Evolutionary conservation across 2,888 invertebrate genomes (phyloP), one percentile per base, ranked within the genome.

Genomic region (Drosophila suboccidentalis): DNA sequence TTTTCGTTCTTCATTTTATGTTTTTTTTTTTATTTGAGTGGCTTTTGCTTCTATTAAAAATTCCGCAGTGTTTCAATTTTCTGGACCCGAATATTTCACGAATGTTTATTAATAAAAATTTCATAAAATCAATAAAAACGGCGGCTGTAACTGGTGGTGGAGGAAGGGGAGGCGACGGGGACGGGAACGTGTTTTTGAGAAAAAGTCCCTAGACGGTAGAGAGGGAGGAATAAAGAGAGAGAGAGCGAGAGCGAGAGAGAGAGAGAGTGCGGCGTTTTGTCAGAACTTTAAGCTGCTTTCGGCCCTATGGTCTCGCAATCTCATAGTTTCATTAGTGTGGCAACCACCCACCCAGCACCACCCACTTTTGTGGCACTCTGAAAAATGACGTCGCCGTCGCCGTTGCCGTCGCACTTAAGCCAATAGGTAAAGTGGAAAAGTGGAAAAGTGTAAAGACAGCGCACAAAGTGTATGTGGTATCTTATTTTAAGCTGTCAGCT

Each of bases 91-190:
- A 82, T 85, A 82, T 90, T 75, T 80, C 71, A 77, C 81, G 87
- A 90, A 90, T 90, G 80, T 90, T 83, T 83, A 88, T 90, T 90
- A 90, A 89, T 85, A 90, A 83, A 86, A 88, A 83, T 76, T 75
- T 80, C 74, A 82, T 75, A 75, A 85, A 87, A 85, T 88, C 87
- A 70, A 78, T 86, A 81, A 68, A 80, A 63, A 44, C 71, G 65
- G 73, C 58, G 44, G 66, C 55, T 54, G 44, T 22, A 47, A 54
- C 46, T 17, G 19, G 26, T 8, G 32, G 0, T 4, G 3, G 10
- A n/a, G 22, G 3, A 10, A 10, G 8, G n/a, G 3, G n/a, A 9
- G 8, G 15, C 4, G 38, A 26, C 38, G 46, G 11, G 55, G 49
- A 8, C 32, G 4, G 22, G 4, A 3, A 4, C 19, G 32, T 32